Evolutionary conservation across 2,797 vertebrate species (phyloP), one percentile per base, ranked within the genome.

Genomic region (Jordanella pulchra): DNA sequence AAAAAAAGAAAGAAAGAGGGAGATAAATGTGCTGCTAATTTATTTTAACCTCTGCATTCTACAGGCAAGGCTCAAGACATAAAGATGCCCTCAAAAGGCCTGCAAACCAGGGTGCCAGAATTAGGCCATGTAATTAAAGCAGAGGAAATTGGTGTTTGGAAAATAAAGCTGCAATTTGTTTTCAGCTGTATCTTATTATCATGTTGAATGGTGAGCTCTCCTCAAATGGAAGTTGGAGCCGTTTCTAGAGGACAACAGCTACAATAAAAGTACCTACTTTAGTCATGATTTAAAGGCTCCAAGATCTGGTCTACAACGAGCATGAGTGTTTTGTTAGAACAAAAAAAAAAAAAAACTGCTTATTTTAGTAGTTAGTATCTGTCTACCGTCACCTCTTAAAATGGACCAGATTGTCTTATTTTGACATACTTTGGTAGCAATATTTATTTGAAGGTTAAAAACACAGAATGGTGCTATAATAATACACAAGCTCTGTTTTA

Each of bases 141-240:
- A 28, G 54, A 78, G 75, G 44, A 86, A 86, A 86, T 72, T 82
- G 72, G 72, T 18, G n/a, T 81, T 88, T 86, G 78, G 42, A 72
- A 82, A 39, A 66, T 66, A 45, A 73, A 83, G 63, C 69, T 82
- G 61, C 75, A 83, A 77, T 88, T 86, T 84, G 85, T 84, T 77
- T 73, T 81, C 74, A 82, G 78, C 81, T 82, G 85, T 77, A 78
- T 14, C 75, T 69, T 87, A 89, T 89, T 77, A 82, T 83, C 79
- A 67, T 54, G 72, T 84, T 84, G 76, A 81, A 82, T 23, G 21
- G 71, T 73, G 78, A 80, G 84, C 44, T 64, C 35, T 39, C 27
- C 81, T 73, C 82, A 86, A 86, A 58, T 73, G 55, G 27, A 74
- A 80, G 72, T 79, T 73, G 58, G 69, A 76, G 71, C 69, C 68